Evolutionary conservation across 2,113 vertebrate species (phyloP), one percentile per base, ranked within the genome.

Genomic region (Takifugu flavidus): DNA sequence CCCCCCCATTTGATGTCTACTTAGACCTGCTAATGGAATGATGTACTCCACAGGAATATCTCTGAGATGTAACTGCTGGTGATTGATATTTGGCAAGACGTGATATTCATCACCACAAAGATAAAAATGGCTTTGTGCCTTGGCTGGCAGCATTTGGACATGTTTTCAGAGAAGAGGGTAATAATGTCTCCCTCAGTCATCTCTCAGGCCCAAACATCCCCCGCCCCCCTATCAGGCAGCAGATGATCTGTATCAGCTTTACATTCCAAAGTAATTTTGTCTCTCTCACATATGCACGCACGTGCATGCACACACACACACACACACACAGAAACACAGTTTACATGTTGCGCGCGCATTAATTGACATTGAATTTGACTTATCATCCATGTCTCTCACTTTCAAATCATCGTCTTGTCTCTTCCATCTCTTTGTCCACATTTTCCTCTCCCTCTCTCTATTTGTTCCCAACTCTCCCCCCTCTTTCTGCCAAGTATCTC

Each of bases 321-420:
- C 54, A 50, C 49, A 51, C 49, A 51, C 49, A 51, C 49, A 51
- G 8, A 51, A 10, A 51, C 20, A 25, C 25, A 51, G 14, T 11
- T 27, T 25, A 10, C 8, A 47, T 56, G 28, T 65, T 25, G 31
- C 49, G 13, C 58, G 34, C 4, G 45, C 45, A 52, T 58, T 81
- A 79, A 78, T 79, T 79, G 78, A 71, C 75, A 78, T 68, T 80
- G 78, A 70, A 63, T 55, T 60, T 56, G 74, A 71, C 70, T 68
- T 58, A 70, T 81, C 78, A 64, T 70, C 56, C 50, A 65, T 49
- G 39, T 53, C 59, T 49, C 59, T 55, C 53, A 53, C 53, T 70
- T 55, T 56, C 60, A 49, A 53, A 49, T 62, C 67, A 60, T 63
- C 47, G 13, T 31, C 45, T 8, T 43, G 5, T 53, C 10, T 6